These are phyloP conservation scores for Delia radicum DNA, from an alignment of 1,140 invertebrate species.

Conservation along the genomic window DNA sequence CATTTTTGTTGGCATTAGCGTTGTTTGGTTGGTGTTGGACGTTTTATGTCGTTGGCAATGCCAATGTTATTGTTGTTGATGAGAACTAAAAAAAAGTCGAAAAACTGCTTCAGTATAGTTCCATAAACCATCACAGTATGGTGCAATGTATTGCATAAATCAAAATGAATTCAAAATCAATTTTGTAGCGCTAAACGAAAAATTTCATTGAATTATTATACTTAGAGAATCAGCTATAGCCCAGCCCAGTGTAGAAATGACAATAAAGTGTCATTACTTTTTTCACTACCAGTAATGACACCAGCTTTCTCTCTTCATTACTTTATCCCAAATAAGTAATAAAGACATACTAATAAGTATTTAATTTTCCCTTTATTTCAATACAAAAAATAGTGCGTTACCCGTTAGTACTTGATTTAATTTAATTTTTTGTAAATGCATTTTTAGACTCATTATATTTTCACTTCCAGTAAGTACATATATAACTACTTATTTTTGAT, in stretches of 20 bases:
- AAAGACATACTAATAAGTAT: neutral
- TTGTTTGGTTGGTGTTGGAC: neutral
- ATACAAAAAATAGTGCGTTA: no score
- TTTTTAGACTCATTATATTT: no score
- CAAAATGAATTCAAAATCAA: constrained; percentile 17
- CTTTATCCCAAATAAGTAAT: neutral
- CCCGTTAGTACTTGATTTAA: no score
- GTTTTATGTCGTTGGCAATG: neutral
- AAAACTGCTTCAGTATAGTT: neutral
- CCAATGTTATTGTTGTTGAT: neutral
- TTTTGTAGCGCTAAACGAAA: neutral
- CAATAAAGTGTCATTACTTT: no score
- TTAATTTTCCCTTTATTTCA: no score
- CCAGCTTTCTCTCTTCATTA: no score
- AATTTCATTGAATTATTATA: neutral
- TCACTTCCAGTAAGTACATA: no score
- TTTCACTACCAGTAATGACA: no score
- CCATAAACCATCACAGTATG: neutral
- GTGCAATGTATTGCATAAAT: constrained; percentile 7
- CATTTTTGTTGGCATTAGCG: neutral
- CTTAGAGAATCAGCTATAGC: neutral
- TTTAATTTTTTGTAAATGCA: no score
- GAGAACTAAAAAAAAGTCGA: neutral
- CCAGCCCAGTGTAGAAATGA: no score
- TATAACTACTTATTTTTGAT: no score